Conservation (phyloP, 2,113 vertebrate species). For the Brachyhypopomus gauderio region DNA sequence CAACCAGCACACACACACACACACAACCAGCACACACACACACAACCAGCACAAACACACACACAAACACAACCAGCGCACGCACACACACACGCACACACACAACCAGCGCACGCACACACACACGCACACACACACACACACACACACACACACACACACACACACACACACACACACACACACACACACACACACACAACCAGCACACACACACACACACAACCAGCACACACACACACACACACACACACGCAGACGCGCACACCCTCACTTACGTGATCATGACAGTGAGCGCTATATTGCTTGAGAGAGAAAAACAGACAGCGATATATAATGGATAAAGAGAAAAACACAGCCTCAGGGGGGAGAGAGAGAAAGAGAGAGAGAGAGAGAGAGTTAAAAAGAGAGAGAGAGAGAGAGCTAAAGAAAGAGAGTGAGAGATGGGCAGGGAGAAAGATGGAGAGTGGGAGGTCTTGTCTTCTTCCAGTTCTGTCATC, state of each 20-base stretch:
- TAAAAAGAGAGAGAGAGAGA: conserved; percentile 43
- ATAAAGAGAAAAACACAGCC: conserved; percentile 43
- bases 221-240: conserved; percentile 2
- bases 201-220: conserved; percentile 44
- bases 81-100: conserved; percentile 36
- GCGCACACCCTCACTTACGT: conserved; percentile 11
- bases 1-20: conserved; percentile 7
- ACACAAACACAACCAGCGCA: conserved; percentile 9
- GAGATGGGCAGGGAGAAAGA: conserved; percentile 40
- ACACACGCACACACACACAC: conserved; percentile 28
- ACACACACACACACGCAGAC: background rate
- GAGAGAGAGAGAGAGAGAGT: conserved; percentile 41
- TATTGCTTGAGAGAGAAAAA: conserved; percentile 39
- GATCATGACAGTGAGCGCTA: conserved; percentile 3
- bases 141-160: conserved; percentile 38
- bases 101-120: no score
- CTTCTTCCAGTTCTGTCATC: conserved; percentile 16
- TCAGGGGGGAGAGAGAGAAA: conserved; percentile 35
- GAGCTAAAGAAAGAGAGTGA: conserved; percentile 36
- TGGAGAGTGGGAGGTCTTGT: conserved; percentile 42
- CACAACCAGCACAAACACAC: no score
- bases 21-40: background rate
- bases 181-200: conserved; percentile 36
- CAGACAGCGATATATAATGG: conserved; percentile 44
- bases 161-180: conserved; percentile 37